Evolutionary conservation across 2,797 vertebrate genomes (phyloP).

Genomic region (Gallinago nigripennis): DNA sequence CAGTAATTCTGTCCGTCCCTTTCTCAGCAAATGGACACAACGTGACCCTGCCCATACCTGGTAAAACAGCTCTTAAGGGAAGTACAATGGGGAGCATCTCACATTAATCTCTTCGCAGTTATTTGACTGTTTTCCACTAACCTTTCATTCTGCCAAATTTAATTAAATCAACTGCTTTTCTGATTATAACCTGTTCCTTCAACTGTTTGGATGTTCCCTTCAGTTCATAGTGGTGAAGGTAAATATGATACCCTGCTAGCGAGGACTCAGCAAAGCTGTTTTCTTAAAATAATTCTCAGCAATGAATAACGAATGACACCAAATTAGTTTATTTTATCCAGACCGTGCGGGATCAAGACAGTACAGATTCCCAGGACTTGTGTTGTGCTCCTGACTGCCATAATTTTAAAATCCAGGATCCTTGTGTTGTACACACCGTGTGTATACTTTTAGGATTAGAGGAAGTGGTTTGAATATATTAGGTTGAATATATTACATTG

Average conservation of each 20-base stretch:
- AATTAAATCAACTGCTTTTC: conserved; percentile 58
- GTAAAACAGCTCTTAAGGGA: conserved; percentile 34
- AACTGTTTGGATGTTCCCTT: conserved; percentile 8
- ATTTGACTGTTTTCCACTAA: conserved; percentile 61
- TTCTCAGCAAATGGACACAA: not conserved
- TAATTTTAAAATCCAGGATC: not conserved
- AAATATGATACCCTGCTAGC: not conserved
- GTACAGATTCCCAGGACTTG: not conserved
- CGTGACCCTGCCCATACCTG: not conserved
- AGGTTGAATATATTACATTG: not conserved
- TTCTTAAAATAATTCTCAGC: not conserved
- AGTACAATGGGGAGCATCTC: conserved; percentile 29
- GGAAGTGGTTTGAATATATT: not conserved
- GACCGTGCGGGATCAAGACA: not conserved
- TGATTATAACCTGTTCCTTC: not conserved
- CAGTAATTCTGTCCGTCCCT: conserved; percentile 29
- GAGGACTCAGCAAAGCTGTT: not conserved
- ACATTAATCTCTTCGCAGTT: conserved; percentile 41
- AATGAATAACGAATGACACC: not conserved
- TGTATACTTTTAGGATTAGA: not conserved
- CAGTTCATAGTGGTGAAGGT: not conserved
- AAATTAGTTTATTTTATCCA: conserved; percentile 6
- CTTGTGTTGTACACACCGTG: not conserved
- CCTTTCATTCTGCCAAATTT: conserved; percentile 62
- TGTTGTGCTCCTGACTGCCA: not conserved